Evolutionary conservation across 2,888 invertebrate species (phyloP), one percentile per base, ranked within the genome.

Genomic region (Drepana falcataria): DNA sequence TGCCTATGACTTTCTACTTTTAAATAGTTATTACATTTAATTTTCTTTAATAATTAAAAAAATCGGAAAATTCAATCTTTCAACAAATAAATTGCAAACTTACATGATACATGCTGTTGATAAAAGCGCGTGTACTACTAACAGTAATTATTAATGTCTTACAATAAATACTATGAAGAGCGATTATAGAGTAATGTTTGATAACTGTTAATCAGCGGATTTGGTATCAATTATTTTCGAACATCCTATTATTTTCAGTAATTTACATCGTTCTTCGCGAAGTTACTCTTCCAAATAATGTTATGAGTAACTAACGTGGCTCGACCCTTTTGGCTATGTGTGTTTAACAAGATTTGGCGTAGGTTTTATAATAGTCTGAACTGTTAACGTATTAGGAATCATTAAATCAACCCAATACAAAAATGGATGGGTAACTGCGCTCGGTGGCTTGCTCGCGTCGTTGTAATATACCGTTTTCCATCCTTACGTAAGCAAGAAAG

Each of bases 81-180:
- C 5, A 37, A 37, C 37, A 4, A 37, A 4, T 4, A 4, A 37
- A 37, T 9, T 44, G 44, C 9, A 53, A 55, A 69, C 75, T 76
- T 64, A 77, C 77, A 56, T 61, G 66, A 58, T 67, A 56, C 77
- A 77, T 77, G 64, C 61, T 73, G 71, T 53, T 58, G 51, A 49
- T 53, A 47, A 55, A 48, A 61, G 9, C 9, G 48, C 53, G 6
- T 53, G 55, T 54, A 58, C 53, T 58, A 67, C 64, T 60, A 59
- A 54, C 55, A 9, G 44, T 3, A 44, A 44, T 35, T 57, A 57
- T 51, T 53, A 54, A 48, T 54, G 59, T 59, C 52, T 56, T 37
- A 56, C 34, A 35, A 55, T 54, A 48, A 55, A 48, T 47, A 57
- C 55, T 51, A 54, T 47, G 52, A 34, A 54, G 52, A 37, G 44